Percentiles rank a stretch among this genome's conserved stretches.
Conservation (phyloP, 2,113 vertebrate species). For the Shinisaurus crocodilurus region DNA sequence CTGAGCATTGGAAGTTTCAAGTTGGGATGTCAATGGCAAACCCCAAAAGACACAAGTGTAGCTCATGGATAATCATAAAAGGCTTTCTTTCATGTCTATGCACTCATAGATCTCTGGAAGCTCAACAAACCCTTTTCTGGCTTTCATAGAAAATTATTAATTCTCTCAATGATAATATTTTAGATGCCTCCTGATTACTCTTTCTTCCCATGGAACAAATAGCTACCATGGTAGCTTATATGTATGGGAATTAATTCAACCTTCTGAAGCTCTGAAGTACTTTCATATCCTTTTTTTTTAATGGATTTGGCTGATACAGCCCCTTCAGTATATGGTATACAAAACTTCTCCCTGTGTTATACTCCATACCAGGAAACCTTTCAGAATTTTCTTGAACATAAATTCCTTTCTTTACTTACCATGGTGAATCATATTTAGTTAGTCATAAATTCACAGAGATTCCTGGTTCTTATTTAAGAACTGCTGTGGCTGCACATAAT, state of each 20-base stretch:
- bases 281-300: not conserved
- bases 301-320: not conserved
- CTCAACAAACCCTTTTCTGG: constrained; percentile 8
- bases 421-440: not conserved
- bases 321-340: not conserved
- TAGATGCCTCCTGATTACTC: not conserved
- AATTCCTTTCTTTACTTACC: not conserved
- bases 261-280: not conserved
- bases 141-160: constrained; percentile 25
- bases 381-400: not conserved
- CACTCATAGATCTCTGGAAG: constrained; percentile 2
- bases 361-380: not conserved
- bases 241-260: not conserved
- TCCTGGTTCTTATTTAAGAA: not conserved
- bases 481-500: not conserved
- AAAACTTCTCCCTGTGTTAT: not conserved
- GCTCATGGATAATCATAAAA: constrained; percentile 3
- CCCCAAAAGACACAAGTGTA: not conserved
- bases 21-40: constrained; percentile 5
- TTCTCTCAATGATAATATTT: constrained; percentile 24
- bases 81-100: constrained; percentile 2
- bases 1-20: not conserved
- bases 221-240: not conserved
- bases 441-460: not conserved
- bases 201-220: constrained; percentile 6